Conservation (phyloP, 2,797 vertebrate species). For the Crotalus adamanteus region DNA sequence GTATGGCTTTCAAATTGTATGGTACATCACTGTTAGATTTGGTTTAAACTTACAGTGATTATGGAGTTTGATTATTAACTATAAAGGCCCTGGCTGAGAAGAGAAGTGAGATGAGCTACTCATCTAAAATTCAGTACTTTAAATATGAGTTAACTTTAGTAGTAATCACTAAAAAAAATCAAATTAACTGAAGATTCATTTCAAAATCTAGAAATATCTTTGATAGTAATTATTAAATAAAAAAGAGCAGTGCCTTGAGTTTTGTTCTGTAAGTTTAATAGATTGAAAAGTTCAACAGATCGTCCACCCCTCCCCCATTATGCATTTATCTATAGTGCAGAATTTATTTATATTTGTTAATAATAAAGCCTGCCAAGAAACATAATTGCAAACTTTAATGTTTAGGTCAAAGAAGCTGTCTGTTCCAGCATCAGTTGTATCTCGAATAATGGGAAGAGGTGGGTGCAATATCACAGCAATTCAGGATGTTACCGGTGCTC, state of each 20-base stretch:
- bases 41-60: background rate
- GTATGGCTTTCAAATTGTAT: background rate
- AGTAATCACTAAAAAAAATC: background rate
- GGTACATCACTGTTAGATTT: background rate
- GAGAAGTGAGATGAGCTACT: background rate
- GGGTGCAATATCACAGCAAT: constrained; percentile 99
- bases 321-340: background rate
- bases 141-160: background rate
- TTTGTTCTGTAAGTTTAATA: background rate
- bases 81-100: background rate
- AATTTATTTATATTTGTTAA: constrained; percentile 12
- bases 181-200: background rate
- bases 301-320: background rate
- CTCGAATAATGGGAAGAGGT: constrained; percentile 98
- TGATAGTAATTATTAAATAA: background rate
- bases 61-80: background rate
- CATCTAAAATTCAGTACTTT: background rate
- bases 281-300: constrained; percentile 25
- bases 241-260: background rate
- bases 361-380: background rate
- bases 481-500: constrained; percentile 97
- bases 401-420: constrained; percentile 97
- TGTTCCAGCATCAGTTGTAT: constrained; percentile 96
- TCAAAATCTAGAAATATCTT: background rate
- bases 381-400: constrained; percentile 57